phyloP scores from a whole-genome alignment of 2,797 vertebrate genomes.

The Basileuterus tristriatus region DNA sequence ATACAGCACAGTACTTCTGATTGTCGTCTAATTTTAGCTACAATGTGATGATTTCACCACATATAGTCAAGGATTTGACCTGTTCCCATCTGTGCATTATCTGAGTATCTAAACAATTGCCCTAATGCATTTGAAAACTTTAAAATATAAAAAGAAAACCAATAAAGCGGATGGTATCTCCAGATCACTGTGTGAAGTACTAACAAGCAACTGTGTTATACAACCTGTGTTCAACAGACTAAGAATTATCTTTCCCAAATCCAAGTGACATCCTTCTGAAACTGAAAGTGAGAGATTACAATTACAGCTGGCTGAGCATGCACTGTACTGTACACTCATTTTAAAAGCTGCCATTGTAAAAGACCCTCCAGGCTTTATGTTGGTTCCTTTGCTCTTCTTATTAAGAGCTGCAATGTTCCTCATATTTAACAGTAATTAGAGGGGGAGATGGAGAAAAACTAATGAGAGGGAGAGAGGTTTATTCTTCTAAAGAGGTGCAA shows the following conservation, averaged over 20 bases:
- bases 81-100: not conserved
- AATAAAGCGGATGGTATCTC: not conserved
- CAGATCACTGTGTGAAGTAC: not conserved
- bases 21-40: not conserved
- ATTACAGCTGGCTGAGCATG: constrained; percentile 16
- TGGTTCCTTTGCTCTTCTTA: not conserved
- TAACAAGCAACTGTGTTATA: constrained; percentile 11
- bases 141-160: not conserved
- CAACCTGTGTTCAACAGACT: not conserved
- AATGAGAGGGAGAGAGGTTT: not conserved
- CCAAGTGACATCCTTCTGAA: constrained; percentile 15
- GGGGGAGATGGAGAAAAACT: not conserved
- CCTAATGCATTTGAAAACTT: not conserved
- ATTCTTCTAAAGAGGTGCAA: not conserved
- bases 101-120: not conserved
- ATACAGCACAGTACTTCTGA: not conserved
- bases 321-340: not conserved
- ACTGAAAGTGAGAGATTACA: not conserved
- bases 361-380: not conserved
- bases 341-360: not conserved
- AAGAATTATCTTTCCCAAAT: constrained; percentile 4
- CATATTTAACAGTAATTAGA: not conserved
- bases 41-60: not conserved
- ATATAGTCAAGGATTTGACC: not conserved
- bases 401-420: not conserved